Conservation (phyloP, 2,113 vertebrate genomes). For the Ivindomyrus marchei region DNA sequence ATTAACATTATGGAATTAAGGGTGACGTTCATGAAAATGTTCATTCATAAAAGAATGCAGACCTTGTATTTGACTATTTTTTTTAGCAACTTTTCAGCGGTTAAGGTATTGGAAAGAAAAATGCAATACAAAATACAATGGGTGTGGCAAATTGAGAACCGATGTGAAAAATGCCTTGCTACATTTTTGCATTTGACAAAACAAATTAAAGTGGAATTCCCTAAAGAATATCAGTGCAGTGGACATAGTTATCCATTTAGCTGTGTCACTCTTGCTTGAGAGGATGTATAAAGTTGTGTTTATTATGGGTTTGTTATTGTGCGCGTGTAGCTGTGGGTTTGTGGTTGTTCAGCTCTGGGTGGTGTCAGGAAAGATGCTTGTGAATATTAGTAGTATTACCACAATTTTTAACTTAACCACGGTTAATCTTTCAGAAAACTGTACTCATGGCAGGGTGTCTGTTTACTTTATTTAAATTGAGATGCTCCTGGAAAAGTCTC, state of each 20-base stretch:
- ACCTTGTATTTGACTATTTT: neutral
- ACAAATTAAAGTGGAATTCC: neutral
- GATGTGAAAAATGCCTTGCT: neutral
- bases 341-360: no score
- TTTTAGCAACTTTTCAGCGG: neutral
- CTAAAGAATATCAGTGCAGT: neutral
- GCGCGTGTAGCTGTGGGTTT: no score
- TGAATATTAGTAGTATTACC: neutral
- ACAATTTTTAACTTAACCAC: neutral
- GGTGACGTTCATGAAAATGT: neutral
- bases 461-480: neutral
- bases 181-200: neutral
- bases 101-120: neutral
- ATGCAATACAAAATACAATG: neutral
- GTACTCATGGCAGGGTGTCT: neutral
- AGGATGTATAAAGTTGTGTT: neutral
- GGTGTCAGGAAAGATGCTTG: no score
- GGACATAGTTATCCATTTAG: neutral
- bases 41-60: neutral
- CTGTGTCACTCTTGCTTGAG: neutral
- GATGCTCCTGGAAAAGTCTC: no score
- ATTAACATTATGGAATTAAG: neutral
- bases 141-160: neutral
- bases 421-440: neutral
- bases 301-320: neutral